A percentile compares a stretch with the other conserved stretches of the same genome.
These are phyloP conservation scores for Ictalurus furcatus DNA, from an alignment of 2,113 vertebrate species.

Conservation along the genomic window DNA sequence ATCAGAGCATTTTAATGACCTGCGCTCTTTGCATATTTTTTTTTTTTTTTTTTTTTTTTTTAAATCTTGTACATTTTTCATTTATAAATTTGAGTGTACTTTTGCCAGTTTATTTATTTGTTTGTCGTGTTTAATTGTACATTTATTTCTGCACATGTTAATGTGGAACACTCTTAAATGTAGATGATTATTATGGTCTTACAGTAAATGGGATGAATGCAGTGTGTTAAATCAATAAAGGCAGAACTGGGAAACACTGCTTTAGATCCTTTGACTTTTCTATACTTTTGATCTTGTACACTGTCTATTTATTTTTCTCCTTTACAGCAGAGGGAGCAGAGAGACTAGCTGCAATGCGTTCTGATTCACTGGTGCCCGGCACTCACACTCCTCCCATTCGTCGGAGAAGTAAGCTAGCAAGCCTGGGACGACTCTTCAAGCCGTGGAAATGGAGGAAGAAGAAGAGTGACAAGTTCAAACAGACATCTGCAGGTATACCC, in stretches of 20 bases:
- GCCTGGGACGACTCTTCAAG: conserved; percentile 91
- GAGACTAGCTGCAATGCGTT: conserved; percentile 94
- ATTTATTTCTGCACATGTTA: not conserved
- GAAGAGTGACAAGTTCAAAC: conserved; percentile 98
- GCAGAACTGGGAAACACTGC: not conserved
- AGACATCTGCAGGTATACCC: conserved; percentile 89
- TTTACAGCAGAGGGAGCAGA: conserved; percentile 90
- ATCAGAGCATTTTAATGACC: not conserved
- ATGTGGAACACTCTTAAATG: not conserved
- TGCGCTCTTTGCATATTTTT: not conserved
- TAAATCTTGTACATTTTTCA: not conserved
- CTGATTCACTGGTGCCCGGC: conserved; percentile 94
- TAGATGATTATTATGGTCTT: not conserved
- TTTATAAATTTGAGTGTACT: not conserved
- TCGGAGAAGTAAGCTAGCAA: conserved; percentile 93
- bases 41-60: not conserved
- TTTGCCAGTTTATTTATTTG: not conserved
- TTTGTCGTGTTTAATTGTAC: not conserved
- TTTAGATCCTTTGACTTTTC: not conserved
- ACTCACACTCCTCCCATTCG: conserved; percentile 96
- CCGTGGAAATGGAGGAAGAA: conserved; percentile 99
- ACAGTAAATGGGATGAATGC: no score
- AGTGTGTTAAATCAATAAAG: no score
- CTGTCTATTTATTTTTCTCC: not conserved
- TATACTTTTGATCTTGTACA: not conserved